Conservation (phyloP, 2,113 vertebrate genomes). For the Mormoops blainvillei region DNA sequence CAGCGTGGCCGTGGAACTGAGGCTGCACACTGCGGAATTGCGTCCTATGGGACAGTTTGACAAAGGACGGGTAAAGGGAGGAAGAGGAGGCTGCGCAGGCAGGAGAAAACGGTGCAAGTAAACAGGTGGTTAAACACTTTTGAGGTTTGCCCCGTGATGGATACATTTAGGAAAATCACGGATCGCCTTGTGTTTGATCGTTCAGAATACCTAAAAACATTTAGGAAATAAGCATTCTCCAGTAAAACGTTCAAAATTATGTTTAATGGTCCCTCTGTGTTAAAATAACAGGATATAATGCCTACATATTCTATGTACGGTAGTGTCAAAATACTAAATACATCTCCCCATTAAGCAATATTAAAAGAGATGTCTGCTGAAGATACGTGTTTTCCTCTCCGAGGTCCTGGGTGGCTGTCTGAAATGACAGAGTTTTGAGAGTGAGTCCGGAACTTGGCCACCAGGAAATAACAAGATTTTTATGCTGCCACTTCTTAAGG, state of each 20-base stretch:
- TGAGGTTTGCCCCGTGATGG: neutral
- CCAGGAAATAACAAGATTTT: neutral
- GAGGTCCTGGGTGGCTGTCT: neutral
- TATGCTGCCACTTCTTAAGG: neutral
- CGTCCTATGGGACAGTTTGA: neutral
- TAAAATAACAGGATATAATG: neutral
- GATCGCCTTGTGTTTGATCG: neutral
- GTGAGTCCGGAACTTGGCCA: neutral
- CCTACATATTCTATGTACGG: too few species aligned
- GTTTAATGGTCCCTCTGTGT: neutral
- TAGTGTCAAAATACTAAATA: neutral
- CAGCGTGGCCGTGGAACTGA: neutral
- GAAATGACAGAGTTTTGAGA: neutral
- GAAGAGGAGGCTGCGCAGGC: neutral
- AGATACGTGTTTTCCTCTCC: neutral
- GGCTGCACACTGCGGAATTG: rapidly evolving
- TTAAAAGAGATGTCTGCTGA: neutral
- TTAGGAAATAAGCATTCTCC: neutral
- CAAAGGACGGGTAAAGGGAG: neutral
- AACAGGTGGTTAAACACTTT: neutral
- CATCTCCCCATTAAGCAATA: neutral
- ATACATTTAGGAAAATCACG: neutral
- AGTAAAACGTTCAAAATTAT: neutral
- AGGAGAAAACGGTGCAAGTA: neutral
- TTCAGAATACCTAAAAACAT: neutral